phyloP scores from a whole-genome alignment of 92 coral and sea anemone species.

The Heliopora coerulea region DNA sequence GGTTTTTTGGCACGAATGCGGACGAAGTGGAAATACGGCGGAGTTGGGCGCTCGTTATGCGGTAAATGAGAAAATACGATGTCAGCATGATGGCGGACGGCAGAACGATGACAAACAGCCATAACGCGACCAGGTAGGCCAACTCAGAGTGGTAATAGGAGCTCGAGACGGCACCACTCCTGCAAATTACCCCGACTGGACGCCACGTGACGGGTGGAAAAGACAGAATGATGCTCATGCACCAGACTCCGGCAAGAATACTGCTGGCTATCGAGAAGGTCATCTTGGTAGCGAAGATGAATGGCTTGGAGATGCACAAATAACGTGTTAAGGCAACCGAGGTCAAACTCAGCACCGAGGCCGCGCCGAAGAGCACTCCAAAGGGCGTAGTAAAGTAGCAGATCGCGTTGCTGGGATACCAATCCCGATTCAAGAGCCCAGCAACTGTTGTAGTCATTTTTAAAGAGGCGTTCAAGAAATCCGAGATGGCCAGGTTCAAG shows the following conservation, averaged over 20 bases:
- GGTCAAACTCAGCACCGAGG: constrained; percentile 84
- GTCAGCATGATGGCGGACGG: constrained; percentile 76
- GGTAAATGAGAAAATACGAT: constrained; percentile 76
- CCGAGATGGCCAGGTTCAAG: constrained; percentile 74
- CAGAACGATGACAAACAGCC: constrained; percentile 87
- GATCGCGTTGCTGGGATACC: constrained; percentile 84
- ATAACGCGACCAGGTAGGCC: constrained; percentile 75
- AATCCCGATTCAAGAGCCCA: constrained; percentile 73
- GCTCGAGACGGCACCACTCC: constrained; percentile 78
- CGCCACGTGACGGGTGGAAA: constrained; percentile 93
- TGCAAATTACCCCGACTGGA: constrained; percentile 69
- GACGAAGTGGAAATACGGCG: constrained; percentile 61
- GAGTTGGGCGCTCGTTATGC: constrained; percentile 79
- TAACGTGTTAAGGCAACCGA: constrained; percentile 91
- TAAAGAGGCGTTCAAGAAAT: constrained; percentile 79
- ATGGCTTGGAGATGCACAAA: constrained; percentile 82
- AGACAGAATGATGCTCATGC: constrained; percentile 68
- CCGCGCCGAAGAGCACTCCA: constrained; percentile 96
- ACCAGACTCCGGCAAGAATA: constrained; percentile 79
- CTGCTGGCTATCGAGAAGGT: constrained; percentile 77
- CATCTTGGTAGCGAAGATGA: constrained; percentile 79
- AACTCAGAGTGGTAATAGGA: constrained; percentile 76
- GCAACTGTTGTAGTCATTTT: constrained; percentile 84
- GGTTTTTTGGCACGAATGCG: constrained; percentile 42
- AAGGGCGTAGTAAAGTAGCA: constrained; percentile 96